A percentile compares a stretch with the other conserved stretches of the same genome.
These are phyloP conservation scores for Limnodromus scolopaceus DNA, from an alignment of 2,797 vertebrate species.

Conservation along the genomic window DNA sequence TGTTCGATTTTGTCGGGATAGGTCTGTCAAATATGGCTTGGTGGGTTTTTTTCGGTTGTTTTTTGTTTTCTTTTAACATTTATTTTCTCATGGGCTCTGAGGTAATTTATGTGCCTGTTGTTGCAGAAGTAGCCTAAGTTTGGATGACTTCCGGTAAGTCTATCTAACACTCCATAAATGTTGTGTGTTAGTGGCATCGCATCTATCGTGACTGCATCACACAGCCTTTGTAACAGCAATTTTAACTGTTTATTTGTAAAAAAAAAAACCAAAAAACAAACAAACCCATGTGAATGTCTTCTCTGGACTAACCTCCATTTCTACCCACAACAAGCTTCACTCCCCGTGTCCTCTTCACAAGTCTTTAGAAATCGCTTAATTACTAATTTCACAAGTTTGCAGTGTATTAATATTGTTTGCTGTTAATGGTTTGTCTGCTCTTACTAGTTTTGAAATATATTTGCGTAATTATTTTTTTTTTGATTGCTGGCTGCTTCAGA, in stretches of 20 bases:
- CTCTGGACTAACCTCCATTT: background rate
- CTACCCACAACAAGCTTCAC: background rate
- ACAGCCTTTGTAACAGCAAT: conserved; percentile 20
- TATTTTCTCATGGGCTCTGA: conserved; percentile 51
- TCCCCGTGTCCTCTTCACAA: background rate
- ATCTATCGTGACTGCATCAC: background rate
- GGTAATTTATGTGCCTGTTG: conserved; percentile 90
- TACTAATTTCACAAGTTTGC: background rate
- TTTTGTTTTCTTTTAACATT: background rate
- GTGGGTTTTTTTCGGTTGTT: background rate
- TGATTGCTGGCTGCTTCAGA: background rate
- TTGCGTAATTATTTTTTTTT: background rate
- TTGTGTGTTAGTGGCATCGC: conserved; percentile 44
- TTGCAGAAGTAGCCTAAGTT: conserved; percentile 95
- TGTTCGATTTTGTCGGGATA: conserved; percentile 23
- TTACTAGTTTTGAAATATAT: background rate
- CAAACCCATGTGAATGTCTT: background rate
- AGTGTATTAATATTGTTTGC: background rate
- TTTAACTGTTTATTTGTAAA: conserved; percentile 15
- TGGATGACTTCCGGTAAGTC: conserved; percentile 93
- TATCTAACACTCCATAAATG: conserved; percentile 71
- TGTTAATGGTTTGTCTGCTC: background rate
- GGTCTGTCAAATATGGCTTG: background rate
- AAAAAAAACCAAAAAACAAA: background rate
- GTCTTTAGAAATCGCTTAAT: background rate